Conservation (phyloP, 2,888 invertebrate species). For the Mimumesa dahlbomi region DNA sequence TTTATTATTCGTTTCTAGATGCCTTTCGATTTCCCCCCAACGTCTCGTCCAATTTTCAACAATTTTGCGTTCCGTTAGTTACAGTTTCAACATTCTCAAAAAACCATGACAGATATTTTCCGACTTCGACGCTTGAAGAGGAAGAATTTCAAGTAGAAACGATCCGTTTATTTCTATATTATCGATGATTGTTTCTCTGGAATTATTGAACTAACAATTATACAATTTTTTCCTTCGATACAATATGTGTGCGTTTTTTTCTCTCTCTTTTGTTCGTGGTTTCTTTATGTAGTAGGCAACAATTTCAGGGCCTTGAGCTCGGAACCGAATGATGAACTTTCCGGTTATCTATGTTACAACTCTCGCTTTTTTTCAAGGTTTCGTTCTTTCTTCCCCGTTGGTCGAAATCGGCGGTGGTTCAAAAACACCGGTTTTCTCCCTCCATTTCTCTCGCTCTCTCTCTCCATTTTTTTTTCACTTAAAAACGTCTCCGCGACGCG, state of each 20-base stretch:
- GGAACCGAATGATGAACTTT: constrained; percentile 35
- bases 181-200: background rate
- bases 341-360: constrained; percentile 18
- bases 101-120: no score
- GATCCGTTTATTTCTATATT: background rate
- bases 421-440: no score
- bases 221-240: background rate
- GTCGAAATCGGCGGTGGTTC: background rate
- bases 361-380: no score
- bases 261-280: no score
- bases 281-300: background rate
- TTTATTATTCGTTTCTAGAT: constrained; percentile 20
- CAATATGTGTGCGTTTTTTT: background rate
- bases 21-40: background rate
- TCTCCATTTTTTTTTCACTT: no score
- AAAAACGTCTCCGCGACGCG: background rate
- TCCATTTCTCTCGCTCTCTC: background rate
- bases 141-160: background rate
- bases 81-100: no score
- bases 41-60: background rate
- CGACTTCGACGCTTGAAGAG: background rate
- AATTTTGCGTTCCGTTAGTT: no score
- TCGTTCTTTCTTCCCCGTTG: no score
- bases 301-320: constrained; percentile 39
- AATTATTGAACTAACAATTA: background rate